These are phyloP conservation scores for Pseudonaja textilis DNA, from an alignment of 2,113 vertebrate species.

Conservation along the genomic window DNA sequence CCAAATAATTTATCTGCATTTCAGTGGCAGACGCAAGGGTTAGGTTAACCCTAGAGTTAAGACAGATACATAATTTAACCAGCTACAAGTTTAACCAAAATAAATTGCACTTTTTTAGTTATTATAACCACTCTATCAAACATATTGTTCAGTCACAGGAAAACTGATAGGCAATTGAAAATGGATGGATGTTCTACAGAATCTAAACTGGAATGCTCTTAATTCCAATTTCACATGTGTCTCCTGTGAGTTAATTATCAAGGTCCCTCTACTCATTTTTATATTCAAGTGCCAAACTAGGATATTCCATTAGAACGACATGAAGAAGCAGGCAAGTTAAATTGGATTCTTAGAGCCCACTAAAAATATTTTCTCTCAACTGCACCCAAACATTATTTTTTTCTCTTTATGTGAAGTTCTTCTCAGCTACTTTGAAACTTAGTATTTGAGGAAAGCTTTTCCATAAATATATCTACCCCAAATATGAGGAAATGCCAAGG, in stretches of 20 bases:
- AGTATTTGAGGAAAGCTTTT: neutral
- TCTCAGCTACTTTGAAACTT: neutral
- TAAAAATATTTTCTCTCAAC: neutral
- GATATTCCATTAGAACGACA: neutral
- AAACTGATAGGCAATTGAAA: neutral
- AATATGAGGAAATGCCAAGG: neutral
- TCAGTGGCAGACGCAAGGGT: neutral
- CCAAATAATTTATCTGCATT: neutral
- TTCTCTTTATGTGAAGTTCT: neutral
- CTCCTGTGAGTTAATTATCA: neutral
- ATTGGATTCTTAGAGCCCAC: neutral
- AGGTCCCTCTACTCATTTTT: neutral
- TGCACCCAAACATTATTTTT: neutral
- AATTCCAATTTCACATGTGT: neutral
- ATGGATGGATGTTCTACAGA: neutral
- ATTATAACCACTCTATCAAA: neutral
- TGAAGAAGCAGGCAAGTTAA: neutral
- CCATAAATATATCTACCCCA: neutral
- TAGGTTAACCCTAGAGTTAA: neutral
- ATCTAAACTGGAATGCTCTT: neutral
- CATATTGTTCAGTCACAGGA: neutral
- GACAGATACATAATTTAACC: neutral
- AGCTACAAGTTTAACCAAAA: neutral
- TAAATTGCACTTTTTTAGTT: neutral
- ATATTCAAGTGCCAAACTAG: neutral